Evolutionary conservation across 1,140 invertebrate species (phyloP).

Genomic region (Akabosia matsudoensis): DNA sequence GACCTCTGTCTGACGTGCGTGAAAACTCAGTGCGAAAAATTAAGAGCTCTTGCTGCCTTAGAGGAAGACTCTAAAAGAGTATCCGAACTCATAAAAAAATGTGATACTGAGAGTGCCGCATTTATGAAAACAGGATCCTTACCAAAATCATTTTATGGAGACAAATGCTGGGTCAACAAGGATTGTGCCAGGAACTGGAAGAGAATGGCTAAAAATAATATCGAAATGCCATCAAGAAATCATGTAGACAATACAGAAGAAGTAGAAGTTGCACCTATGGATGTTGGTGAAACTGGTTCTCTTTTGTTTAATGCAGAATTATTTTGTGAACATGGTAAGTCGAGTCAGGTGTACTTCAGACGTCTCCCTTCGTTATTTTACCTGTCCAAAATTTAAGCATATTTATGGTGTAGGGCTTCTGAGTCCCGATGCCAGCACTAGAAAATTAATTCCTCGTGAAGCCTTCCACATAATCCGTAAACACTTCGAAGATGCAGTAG

Average conservation of each 20-base stretch:
- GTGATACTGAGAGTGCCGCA: conserved; percentile 37
- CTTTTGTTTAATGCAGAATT: conserved; percentile 58
- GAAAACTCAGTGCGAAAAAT: conserved; percentile 51
- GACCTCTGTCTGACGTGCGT: conserved; percentile 57
- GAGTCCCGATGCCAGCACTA: conserved; percentile 48
- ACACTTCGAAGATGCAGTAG: conserved; percentile 58
- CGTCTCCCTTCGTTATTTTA: conserved; percentile 26
- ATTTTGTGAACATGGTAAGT: conserved; percentile 56
- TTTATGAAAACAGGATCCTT: conserved; percentile 25
- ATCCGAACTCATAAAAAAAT: conserved; percentile 49
- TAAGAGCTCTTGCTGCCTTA: conserved; percentile 21
- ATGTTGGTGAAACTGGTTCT: conserved; percentile 47
- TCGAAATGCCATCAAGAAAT: conserved; percentile 25
- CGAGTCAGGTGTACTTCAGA: conserved; percentile 26
- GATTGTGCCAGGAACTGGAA: conserved; percentile 38
- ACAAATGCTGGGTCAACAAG: conserved; percentile 39
- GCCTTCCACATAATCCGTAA: conserved; percentile 57
- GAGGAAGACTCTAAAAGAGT: conserved; percentile 49
- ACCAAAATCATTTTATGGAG: conserved; percentile 13
- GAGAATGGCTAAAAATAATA: conserved; percentile 31
- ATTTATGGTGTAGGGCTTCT: conserved; percentile 52
- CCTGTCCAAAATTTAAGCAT: no score
- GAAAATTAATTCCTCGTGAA: conserved; percentile 55
- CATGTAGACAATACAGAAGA: conserved; percentile 48
- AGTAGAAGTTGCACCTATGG: conserved; percentile 49